These are phyloP conservation scores for Pseudonaja textilis DNA, from an alignment of 2,113 vertebrate species.

Conservation along the genomic window DNA sequence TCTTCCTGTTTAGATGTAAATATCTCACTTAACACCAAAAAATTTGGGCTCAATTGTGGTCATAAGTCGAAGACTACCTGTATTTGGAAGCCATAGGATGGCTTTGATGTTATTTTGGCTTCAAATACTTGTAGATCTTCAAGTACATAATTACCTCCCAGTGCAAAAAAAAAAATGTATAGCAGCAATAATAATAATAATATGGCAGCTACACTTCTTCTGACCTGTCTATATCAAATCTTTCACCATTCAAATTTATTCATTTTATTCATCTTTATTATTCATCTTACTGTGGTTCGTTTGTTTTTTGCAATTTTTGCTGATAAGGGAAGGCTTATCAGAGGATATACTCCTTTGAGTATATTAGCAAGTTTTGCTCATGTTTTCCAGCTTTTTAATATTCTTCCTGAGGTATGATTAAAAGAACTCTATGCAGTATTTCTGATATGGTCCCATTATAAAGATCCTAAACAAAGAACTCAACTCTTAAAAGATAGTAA, in stretches of 20 bases:
- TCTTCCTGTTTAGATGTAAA: not conserved
- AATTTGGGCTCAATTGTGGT: not conserved
- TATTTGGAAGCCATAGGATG: not conserved
- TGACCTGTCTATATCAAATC: not conserved
- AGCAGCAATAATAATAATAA: not conserved
- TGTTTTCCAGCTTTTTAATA: not conserved
- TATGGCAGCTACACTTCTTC: not conserved
- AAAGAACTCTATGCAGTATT: not conserved
- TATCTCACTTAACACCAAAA: not conserved
- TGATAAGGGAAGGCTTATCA: not conserved
- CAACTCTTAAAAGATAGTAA: not conserved
- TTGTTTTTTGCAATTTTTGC: not conserved
- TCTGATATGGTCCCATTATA: not conserved
- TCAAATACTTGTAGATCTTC: not conserved
- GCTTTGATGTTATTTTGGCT: not conserved
- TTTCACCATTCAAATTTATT: not conserved
- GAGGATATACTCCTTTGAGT: not conserved
- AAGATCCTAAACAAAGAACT: not conserved
- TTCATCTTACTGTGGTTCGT: not conserved
- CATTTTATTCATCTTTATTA: not conserved
- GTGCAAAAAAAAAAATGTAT: not conserved
- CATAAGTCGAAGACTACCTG: not conserved
- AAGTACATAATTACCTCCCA: not conserved
- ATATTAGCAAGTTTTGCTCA: not conserved
- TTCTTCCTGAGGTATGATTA: not conserved